These are phyloP conservation scores for Choristoneura fumiferana DNA, from an alignment of 1,140 invertebrate genomes.

Conservation along the genomic window DNA sequence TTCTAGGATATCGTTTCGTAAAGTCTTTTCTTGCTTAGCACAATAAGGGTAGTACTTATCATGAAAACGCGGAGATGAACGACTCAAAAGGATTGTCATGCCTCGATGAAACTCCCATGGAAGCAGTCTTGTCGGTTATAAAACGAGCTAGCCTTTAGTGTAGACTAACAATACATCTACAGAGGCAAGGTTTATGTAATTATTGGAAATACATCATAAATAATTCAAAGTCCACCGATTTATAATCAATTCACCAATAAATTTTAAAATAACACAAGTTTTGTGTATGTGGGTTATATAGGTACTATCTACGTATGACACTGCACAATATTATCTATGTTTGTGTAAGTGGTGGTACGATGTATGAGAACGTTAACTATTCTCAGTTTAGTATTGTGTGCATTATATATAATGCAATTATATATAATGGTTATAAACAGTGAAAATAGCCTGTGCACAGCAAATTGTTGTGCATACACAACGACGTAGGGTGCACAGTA, in stretches of 20 bases:
- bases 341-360: no score
- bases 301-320: no score
- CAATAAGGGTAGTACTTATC: neutral
- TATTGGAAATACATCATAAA: neutral
- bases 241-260: neutral
- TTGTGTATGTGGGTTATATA: no score
- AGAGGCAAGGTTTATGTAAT: neutral
- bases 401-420: no score
- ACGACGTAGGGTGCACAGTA: no score
- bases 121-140: slow-evolving; percentile 35
- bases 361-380: no score
- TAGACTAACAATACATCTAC: neutral
- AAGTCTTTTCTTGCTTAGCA: slow-evolving; percentile 14
- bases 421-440: no score
- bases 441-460: no score
- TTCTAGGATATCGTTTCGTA: slow-evolving; percentile 7
- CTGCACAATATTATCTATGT: no score
- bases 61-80: slow-evolving; percentile 15
- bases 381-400: no score
- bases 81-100: slow-evolving; percentile 6
- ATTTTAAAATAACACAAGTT: slow-evolving; percentile 1
- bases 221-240: neutral
- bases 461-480: no score
- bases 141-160: slow-evolving; percentile 1
- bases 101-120: slow-evolving; percentile 27